These are phyloP conservation scores for Xestia rhomboidea DNA, from an alignment of 2,888 invertebrate species.

Conservation along the genomic window DNA sequence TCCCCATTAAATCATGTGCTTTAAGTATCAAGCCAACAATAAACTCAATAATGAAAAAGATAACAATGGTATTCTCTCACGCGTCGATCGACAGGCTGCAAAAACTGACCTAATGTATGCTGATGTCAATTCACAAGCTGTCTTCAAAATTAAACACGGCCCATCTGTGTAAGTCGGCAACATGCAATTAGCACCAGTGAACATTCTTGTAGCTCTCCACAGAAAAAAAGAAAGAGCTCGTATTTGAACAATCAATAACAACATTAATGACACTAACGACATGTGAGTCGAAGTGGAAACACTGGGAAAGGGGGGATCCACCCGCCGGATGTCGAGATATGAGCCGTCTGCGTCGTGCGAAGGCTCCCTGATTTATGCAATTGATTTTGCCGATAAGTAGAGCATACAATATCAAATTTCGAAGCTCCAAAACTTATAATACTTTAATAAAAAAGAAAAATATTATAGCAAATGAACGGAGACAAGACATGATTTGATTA, in stretches of 20 bases:
- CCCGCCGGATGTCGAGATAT: slow-evolving; percentile 83
- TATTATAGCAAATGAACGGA: slow-evolving; percentile 33
- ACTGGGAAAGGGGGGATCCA: slow-evolving; percentile 73
- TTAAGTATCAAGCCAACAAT: slow-evolving; percentile 37
- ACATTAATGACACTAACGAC: slow-evolving; percentile 70
- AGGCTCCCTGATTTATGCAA: slow-evolving; percentile 77
- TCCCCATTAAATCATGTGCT: slow-evolving; percentile 68
- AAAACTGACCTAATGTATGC: slow-evolving; percentile 54
- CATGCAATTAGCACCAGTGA: slow-evolving; percentile 48
- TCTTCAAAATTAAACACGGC: slow-evolving; percentile 53
- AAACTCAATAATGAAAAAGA: slow-evolving; percentile 51
- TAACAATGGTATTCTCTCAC: slow-evolving; percentile 53
- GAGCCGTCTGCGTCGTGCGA: slow-evolving; percentile 75
- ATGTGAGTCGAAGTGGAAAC: slow-evolving; percentile 75
- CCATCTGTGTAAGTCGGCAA: slow-evolving; percentile 53
- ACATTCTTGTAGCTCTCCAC: slow-evolving; percentile 18
- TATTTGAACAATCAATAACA: slow-evolving; percentile 74
- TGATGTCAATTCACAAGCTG: slow-evolving; percentile 53
- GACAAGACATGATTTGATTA: slow-evolving; percentile 42
- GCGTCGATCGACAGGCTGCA: slow-evolving; percentile 37
- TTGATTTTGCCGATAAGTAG: slow-evolving; percentile 49
- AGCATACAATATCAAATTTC: slow-evolving; percentile 37
- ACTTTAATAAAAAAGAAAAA: slow-evolving; percentile 27
- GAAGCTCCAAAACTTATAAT: slow-evolving; percentile 29
- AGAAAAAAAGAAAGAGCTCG: slow-evolving; percentile 46